phyloP scores from a whole-genome alignment of 1,140 invertebrate genomes.

The Formica selysi region DNA sequence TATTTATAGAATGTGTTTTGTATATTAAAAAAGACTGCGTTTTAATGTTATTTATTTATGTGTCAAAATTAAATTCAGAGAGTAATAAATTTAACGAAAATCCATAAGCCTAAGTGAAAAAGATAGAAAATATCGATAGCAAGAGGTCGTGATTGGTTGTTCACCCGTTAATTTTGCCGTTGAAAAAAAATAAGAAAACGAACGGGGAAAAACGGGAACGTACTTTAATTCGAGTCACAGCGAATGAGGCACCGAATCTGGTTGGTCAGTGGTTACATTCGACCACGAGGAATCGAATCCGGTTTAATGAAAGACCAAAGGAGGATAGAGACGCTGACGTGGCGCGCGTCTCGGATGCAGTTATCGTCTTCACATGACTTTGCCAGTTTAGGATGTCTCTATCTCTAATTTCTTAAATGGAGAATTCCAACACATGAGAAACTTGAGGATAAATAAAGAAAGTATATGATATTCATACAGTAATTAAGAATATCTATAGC shows the following conservation, averaged over 20 bases:
- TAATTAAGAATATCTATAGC: neutral
- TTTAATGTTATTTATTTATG: conserved; percentile 5
- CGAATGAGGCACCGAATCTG: conserved; percentile 75
- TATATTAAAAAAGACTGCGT: neutral
- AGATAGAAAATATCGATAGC: neutral
- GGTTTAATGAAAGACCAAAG: conserved; percentile 82
- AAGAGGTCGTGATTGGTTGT: conserved; percentile 61
- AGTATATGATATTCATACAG: neutral
- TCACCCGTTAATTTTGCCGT: conserved; percentile 70
- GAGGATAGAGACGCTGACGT: conserved; percentile 79
- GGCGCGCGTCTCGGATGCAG: conserved; percentile 52
- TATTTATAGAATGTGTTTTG: neutral
- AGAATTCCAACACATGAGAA: neutral
- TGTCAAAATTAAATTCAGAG: neutral
- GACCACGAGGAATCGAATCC: conserved; percentile 76
- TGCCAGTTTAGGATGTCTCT: neutral
- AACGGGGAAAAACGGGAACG: conserved; percentile 33
- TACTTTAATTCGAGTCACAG: conserved; percentile 62
- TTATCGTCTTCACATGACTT: conserved; percentile 31
- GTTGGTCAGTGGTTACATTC: conserved; percentile 78
- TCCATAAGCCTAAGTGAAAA: neutral
- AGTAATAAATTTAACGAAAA: neutral
- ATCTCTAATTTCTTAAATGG: conserved; percentile 1
- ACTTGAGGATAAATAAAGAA: neutral
- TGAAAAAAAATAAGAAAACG: conserved; percentile 56